Evolutionary conservation across 2,113 vertebrate genomes (phyloP).

Genomic region (Otis tarda): DNA sequence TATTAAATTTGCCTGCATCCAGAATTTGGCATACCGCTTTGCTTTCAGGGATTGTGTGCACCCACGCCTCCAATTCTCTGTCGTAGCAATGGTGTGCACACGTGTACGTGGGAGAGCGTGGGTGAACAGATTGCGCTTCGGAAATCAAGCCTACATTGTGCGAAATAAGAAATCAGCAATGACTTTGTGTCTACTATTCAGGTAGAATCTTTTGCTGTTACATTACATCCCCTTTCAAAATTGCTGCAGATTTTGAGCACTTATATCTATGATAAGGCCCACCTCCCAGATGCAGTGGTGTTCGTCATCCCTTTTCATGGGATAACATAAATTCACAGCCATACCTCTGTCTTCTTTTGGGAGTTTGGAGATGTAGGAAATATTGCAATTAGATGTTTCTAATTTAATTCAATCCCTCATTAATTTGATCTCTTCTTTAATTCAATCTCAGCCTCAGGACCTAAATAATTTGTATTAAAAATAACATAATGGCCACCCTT

Average conservation of each 20-base stretch:
- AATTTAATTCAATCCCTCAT: constrained; percentile 41
- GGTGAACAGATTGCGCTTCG: not conserved
- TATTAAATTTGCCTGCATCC: not conserved
- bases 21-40: not conserved
- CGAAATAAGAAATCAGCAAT: not conserved
- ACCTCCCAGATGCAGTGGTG: not conserved
- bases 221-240: not conserved
- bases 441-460: constrained; percentile 15
- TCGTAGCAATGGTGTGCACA: fast-evolving
- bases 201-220: not conserved
- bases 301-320: not conserved
- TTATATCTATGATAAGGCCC: not conserved
- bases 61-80: not conserved
- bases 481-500: constrained; percentile 17
- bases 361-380: not conserved
- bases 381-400: not conserved
- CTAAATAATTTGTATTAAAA: constrained; percentile 31
- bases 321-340: not conserved
- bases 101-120: not conserved
- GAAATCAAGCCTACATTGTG: not conserved
- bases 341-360: not conserved
- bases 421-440: constrained; percentile 39
- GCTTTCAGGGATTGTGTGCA: not conserved
- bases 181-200: not conserved
- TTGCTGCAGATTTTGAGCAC: not conserved